A percentile compares a stretch with the other conserved stretches of the same genome.
Conservation (phyloP, 2,113 vertebrate species). For the Pardalotus punctatus region DNA sequence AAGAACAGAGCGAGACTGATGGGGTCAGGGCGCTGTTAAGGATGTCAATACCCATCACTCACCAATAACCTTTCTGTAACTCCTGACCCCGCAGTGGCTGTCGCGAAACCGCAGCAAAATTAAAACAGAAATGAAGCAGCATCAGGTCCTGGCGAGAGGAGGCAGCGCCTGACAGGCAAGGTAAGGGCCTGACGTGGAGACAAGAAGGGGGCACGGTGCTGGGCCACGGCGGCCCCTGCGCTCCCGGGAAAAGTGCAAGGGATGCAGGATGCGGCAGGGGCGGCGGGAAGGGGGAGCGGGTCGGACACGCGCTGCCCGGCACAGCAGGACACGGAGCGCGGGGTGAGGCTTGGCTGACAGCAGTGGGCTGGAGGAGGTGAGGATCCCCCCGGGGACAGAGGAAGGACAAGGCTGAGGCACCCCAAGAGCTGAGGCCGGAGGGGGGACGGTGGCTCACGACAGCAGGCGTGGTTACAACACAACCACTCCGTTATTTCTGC, state of each 20-base stretch:
- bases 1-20: conserved; percentile 54
- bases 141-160: neutral
- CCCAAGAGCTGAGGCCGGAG: neutral
- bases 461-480: fast-evolving
- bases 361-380: neutral
- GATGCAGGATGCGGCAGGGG: neutral
- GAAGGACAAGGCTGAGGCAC: neutral
- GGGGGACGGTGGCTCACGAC: fast-evolving
- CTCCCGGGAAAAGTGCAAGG: neutral
- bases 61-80: conserved; percentile 49
- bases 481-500: neutral
- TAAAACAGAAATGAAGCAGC: conserved; percentile 41
- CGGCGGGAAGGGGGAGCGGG: neutral
- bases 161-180: conserved; percentile 4
- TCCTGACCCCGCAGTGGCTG: conserved; percentile 24
- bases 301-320: neutral
- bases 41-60: conserved; percentile 66
- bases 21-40: conserved; percentile 37
- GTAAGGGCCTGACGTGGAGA: neutral
- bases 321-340: neutral
- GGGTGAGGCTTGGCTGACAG: neutral
- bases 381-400: neutral
- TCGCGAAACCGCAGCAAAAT: conserved; percentile 27
- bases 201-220: neutral
- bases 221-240: neutral